A percentile compares a stretch with the other conserved stretches of the same genome.
phyloP scores from a whole-genome alignment of 2,888 invertebrate species.

The Ctena decussata region DNA sequence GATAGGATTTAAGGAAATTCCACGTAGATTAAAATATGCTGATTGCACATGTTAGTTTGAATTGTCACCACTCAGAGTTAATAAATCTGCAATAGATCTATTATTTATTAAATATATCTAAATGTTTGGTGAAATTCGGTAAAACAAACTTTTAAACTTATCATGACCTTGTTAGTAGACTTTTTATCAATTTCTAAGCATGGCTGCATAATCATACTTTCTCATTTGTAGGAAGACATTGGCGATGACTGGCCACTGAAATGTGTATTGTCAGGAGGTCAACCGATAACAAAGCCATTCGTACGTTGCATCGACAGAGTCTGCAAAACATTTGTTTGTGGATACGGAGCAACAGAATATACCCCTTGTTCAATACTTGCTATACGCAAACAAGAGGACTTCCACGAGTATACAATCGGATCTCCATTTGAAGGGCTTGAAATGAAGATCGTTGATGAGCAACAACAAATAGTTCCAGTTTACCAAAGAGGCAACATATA shows the following conservation, averaged over 20 bases:
- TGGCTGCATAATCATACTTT: too few species aligned
- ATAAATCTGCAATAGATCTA: too few species aligned
- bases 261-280: constrained; percentile 22
- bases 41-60: too few species aligned
- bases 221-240: neutral
- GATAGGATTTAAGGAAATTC: too few species aligned
- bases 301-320: constrained; percentile 14
- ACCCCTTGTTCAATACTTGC: too few species aligned
- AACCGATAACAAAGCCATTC: constrained; percentile 23
- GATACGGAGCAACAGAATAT: neutral
- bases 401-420: neutral
- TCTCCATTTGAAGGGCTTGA: neutral
- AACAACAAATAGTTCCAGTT: constrained; percentile 18
- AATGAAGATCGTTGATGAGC: constrained; percentile 44
- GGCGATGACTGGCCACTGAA: constrained; percentile 24
- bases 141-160: too few species aligned
- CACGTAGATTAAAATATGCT: too few species aligned
- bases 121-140: too few species aligned
- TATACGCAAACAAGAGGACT: neutral
- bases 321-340: neutral
- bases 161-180: too few species aligned
- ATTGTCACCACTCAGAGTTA: too few species aligned
- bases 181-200: too few species aligned
- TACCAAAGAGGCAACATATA: constrained; percentile 38
- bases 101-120: too few species aligned